Evolutionary conservation across 2,797 vertebrate genomes (phyloP), one percentile per base, ranked within the genome.

Genomic region (Acrossocheilus fasciatus): DNA sequence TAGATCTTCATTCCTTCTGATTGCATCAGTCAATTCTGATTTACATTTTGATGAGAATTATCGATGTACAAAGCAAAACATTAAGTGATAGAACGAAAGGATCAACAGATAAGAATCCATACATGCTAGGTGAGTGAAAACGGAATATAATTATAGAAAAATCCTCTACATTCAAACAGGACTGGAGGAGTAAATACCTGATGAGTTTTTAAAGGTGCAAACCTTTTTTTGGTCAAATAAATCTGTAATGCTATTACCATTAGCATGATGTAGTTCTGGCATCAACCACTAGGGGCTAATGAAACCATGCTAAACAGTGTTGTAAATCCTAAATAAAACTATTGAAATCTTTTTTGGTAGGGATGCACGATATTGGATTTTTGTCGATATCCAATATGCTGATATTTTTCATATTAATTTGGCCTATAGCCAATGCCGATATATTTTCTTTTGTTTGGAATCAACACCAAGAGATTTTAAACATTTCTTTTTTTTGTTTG

Each of bases 1-100:
- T 72, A 91, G 82, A 36, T 85, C 76, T 79, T 86, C 23, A 47
- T 88, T 90, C 76, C 30, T 9, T 87, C 50, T 80, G 70, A 89
- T 77, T 85, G 68, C 66, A n/a, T 62, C 69, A 77, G 75, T 91
- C 82, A 43, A 88, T 89, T 88, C 73, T 39, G 73, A 88, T 88
- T 88, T 91, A 80, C 88, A 89, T 90, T 89, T 87, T 89, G 82
- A 91, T 89, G 52, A 85, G 62, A 72, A 73, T 82, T 90, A 90
- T 88, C 45, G 50, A 88, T 77, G 68, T 64, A 87, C 86, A 62
- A 85, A 85, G 85, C 64, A 74, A 68, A 85, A 87, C 83, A 87
- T 89, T 62, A 86, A 90, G 84, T 82, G 87, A 75, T 57, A 36
- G 23, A 81, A 14, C 10, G 1, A 47, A 82, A 20, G n/a, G 8